Evolutionary conservation across 2,113 vertebrate genomes (phyloP), one percentile per base, ranked within the genome.

Genomic region (Calidris pygmaea): DNA sequence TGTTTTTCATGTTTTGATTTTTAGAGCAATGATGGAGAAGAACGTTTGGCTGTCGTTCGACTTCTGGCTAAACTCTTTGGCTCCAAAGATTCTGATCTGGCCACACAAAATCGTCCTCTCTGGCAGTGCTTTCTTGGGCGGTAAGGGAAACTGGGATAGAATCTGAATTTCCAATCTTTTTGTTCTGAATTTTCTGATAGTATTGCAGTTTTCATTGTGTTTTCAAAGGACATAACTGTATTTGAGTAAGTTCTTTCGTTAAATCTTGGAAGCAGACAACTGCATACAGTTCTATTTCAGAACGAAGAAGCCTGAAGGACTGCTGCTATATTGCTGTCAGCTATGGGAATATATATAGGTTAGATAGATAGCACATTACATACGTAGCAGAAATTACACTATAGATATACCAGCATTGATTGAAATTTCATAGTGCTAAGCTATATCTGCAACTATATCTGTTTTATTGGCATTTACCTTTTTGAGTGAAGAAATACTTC

Each of bases 61-160:
- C 98, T 99, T 96, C 95, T 99, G 65, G 99, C 99, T 29, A 99
- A 99, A 97, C 97, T 99, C 82, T 99, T 99, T 97, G 99, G 99
- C 43, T 99, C 99, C 96, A 99, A 99, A 98, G 99, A 99, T 98
- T 99, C 99, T 9, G 99, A 99, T 95, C 98, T 99, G 86, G 99
- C 99, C 76, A 99, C 99, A 7, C 99, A 99, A 91, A 99, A 99
- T 97, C 98, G 99, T 91, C 99, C 99, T 11, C 98, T 99, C 80
- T 99, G 99, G 99, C 99, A 99, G 82, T 99, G 99, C 96, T 99
- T 99, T 97, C 98, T 99, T 93, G 99, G 99, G 95, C 98, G 99
- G 99, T 99, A 96, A 98, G 98, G 95, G 48, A 96, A 89, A 60
- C 10, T 3, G 3, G 52, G 18, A 80, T 10, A 34, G 39, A 82